phyloP scores from a whole-genome alignment of 2,113 vertebrate genomes.

The Colinus virginianus region DNA sequence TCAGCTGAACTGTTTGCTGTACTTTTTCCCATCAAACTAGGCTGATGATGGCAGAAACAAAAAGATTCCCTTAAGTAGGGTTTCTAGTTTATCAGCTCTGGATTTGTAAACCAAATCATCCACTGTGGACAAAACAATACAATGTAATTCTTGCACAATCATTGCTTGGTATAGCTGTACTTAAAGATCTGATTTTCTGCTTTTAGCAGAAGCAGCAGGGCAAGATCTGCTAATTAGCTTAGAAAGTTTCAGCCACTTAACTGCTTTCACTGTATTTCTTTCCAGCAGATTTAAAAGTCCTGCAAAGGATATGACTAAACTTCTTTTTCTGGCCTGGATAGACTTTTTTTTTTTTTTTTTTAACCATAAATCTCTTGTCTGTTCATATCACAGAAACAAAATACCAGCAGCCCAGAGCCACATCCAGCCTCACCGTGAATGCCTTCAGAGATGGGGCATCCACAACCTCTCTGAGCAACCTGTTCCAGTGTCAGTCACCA shows the following conservation, averaged over 20 bases:
- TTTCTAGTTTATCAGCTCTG: slow-evolving; percentile 31
- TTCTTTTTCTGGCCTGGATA: background rate
- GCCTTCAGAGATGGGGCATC: too few species aligned
- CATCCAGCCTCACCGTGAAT: too few species aligned
- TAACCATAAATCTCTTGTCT: background rate
- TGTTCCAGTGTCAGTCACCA: too few species aligned
- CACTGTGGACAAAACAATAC: slow-evolving; percentile 26
- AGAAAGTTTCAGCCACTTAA: slow-evolving; percentile 50
- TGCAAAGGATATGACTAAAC: slow-evolving; percentile 24
- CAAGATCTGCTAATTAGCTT: slow-evolving; percentile 51
- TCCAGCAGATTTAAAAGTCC: slow-evolving; percentile 9
- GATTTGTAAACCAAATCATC: slow-evolving; percentile 43
- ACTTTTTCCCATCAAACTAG: background rate
- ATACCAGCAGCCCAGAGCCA: background rate
- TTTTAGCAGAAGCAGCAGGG: slow-evolving; percentile 25
- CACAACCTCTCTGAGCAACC: too few species aligned
- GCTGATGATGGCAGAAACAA: background rate
- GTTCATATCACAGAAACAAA: background rate
- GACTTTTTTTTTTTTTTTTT: background rate
- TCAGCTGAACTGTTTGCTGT: background rate
- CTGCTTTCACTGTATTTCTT: background rate
- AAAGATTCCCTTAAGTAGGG: background rate
- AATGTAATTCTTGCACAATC: slow-evolving; percentile 43
- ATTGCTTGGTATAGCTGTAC: slow-evolving; percentile 8
- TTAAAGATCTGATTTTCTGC: slow-evolving; percentile 34